Evolutionary conservation across 2,888 invertebrate genomes (phyloP).

Genomic region (Drymonia ruficornis): DNA sequence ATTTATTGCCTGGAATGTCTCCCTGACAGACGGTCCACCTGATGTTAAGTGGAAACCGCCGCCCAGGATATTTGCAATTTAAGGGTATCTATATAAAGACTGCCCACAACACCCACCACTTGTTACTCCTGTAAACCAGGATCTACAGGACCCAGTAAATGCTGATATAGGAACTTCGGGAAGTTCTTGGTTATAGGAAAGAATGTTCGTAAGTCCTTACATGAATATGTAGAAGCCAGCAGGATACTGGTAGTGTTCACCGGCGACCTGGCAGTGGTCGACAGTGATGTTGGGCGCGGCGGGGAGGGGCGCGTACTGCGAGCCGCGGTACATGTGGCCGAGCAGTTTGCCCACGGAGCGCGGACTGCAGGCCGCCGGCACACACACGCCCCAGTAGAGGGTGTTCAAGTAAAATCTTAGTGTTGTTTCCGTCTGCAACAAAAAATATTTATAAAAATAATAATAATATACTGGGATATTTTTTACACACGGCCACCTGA

Average conservation of each 20-base stretch:
- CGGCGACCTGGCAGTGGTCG: conserved; percentile 35
- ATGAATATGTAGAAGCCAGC: conserved; percentile 33
- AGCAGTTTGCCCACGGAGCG: conserved; percentile 34
- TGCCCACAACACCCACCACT: too few species aligned
- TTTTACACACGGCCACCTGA: too few species aligned
- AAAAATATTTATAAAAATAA: neutral
- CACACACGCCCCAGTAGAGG: conserved; percentile 38
- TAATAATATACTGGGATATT: too few species aligned
- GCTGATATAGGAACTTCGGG: too few species aligned
- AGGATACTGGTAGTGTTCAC: conserved; percentile 12
- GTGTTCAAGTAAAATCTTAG: neutral
- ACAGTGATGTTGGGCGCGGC: conserved; percentile 27
- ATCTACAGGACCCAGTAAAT: too few species aligned
- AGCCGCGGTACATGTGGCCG: conserved; percentile 16
- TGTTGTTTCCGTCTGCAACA: neutral
- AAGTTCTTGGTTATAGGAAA: too few species aligned
- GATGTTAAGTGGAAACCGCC: too few species aligned
- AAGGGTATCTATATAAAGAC: too few species aligned
- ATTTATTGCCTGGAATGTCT: too few species aligned
- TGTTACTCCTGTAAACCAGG: too few species aligned
- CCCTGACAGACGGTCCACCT: too few species aligned
- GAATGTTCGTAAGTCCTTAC: conserved; percentile 28
- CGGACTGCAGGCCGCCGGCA: conserved; percentile 37
- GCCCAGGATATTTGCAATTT: too few species aligned
- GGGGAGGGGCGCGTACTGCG: conserved; percentile 26